Evolutionary conservation across 2,113 vertebrate species (phyloP).

Genomic region (Cavia porcellus): DNA sequence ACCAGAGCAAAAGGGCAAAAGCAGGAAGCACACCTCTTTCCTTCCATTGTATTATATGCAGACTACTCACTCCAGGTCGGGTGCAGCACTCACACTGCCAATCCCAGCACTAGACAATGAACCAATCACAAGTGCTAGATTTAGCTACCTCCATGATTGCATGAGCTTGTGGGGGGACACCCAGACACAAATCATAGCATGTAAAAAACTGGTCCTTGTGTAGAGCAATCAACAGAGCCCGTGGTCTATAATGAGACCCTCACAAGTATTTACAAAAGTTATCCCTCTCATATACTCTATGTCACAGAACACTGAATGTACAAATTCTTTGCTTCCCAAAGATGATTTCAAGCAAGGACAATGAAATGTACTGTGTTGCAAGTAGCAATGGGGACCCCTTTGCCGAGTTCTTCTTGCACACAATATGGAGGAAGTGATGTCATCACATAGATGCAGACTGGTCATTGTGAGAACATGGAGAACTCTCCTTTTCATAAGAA

Average conservation of each 20-base stretch:
- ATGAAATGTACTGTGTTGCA: neutral
- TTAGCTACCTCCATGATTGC: too few relatives aligned
- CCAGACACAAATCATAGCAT: too few relatives aligned
- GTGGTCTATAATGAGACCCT: neutral
- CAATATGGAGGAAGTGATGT: neutral
- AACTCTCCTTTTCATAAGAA: neutral
- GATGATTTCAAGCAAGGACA: neutral
- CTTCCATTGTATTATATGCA: too few relatives aligned
- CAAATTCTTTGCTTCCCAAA: neutral
- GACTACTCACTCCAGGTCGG: too few relatives aligned
- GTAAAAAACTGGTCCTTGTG: neutral
- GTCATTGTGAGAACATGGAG: neutral
- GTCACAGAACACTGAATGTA: neutral
- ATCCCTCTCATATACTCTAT: too few relatives aligned
- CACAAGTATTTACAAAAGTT: neutral
- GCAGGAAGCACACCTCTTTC: too few relatives aligned
- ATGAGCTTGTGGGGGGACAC: too few relatives aligned
- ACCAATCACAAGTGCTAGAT: too few relatives aligned
- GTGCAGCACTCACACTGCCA: too few relatives aligned
- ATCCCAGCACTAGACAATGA: too few relatives aligned
- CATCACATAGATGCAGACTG: neutral
- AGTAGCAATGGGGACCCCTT: neutral
- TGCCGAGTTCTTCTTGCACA: neutral
- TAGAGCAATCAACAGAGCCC: neutral
- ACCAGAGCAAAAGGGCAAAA: too few relatives aligned